These are phyloP conservation scores for Leptinotarsa juncta DNA, from an alignment of 2,888 invertebrate genomes.

Conservation along the genomic window DNA sequence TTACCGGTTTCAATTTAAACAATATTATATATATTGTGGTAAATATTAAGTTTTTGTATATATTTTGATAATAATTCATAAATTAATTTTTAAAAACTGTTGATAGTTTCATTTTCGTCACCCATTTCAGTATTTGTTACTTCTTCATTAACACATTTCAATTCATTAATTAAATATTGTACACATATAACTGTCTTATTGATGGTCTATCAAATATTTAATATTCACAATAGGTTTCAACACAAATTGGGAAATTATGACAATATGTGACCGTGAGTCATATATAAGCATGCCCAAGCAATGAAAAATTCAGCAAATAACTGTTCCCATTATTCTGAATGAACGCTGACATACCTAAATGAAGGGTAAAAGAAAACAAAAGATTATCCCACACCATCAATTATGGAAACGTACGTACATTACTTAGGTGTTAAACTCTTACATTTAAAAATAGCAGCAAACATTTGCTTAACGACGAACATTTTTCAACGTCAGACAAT, in stretches of 20 bases:
- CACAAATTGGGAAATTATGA: neutral
- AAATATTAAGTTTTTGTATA: too few relatives aligned
- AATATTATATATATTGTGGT: too few relatives aligned
- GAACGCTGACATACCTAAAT: constrained; percentile 3
- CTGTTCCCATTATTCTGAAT: neutral
- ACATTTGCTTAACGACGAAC: constrained; percentile 1
- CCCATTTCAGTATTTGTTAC: too few relatives aligned
- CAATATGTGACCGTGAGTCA: too few relatives aligned
- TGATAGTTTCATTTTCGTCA: too few relatives aligned
- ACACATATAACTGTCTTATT: too few relatives aligned
- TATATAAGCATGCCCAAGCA: neutral
- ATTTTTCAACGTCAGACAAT: constrained; percentile 9
- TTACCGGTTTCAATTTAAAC: too few relatives aligned
- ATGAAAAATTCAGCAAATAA: neutral
- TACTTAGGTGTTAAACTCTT: constrained; percentile 11
- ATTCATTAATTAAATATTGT: too few relatives aligned
- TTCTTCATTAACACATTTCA: too few relatives aligned
- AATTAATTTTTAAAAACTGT: too few relatives aligned
- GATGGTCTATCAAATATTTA: neutral
- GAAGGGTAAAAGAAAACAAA: constrained; percentile 7
- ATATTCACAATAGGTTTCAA: neutral
- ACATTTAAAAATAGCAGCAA: constrained; percentile 15
- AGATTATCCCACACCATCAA: constrained; percentile 14
- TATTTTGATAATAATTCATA: too few relatives aligned
- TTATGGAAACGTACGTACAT: constrained; percentile 2